Percentiles rank a stretch among this genome's conserved stretches.
These are phyloP conservation scores for Halisarca cf. caerulea DNA, from an alignment of 37 sponge, comb jelly and placozoan genomes.

Conservation along the genomic window DNA sequence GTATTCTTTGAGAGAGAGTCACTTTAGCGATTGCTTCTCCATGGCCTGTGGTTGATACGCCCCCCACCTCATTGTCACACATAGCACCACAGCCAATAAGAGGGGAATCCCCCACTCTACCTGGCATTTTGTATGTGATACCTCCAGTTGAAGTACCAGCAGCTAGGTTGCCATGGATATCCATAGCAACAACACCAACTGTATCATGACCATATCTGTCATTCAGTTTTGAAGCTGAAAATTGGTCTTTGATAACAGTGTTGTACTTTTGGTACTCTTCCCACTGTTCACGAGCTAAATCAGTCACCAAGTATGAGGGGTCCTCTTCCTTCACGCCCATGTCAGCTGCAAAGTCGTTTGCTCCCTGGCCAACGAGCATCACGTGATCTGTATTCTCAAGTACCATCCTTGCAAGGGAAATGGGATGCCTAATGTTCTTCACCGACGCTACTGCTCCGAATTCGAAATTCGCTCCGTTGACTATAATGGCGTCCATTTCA, in stretches of 20 bases:
- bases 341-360: slow-evolving; percentile 73
- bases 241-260: slow-evolving; percentile 30
- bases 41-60: slow-evolving; percentile 78
- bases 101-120: slow-evolving; percentile 82
- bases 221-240: not conserved
- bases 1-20: slow-evolving; percentile 49
- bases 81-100: slow-evolving; percentile 75
- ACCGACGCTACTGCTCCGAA: slow-evolving; percentile 77
- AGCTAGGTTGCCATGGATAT: slow-evolving; percentile 76
- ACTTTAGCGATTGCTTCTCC: slow-evolving; percentile 78
- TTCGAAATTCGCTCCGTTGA: slow-evolving; percentile 55
- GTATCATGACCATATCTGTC: slow-evolving; percentile 56
- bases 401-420: slow-evolving; percentile 74
- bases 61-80: slow-evolving; percentile 66
- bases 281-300: slow-evolving; percentile 6
- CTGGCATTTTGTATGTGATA: slow-evolving; percentile 69
- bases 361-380: slow-evolving; percentile 72
- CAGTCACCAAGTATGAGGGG: slow-evolving; percentile 41
- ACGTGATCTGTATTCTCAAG: slow-evolving; percentile 83
- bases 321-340: slow-evolving; percentile 54
- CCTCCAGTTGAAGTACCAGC: slow-evolving; percentile 87
- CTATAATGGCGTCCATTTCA: slow-evolving; percentile 83
- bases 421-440: slow-evolving; percentile 69
- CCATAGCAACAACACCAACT: slow-evolving; percentile 84
- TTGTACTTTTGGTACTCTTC: slow-evolving; percentile 41